Evolutionary conservation across 1,140 invertebrate species (phyloP).

Genomic region (Dendrolimus punctatus): DNA sequence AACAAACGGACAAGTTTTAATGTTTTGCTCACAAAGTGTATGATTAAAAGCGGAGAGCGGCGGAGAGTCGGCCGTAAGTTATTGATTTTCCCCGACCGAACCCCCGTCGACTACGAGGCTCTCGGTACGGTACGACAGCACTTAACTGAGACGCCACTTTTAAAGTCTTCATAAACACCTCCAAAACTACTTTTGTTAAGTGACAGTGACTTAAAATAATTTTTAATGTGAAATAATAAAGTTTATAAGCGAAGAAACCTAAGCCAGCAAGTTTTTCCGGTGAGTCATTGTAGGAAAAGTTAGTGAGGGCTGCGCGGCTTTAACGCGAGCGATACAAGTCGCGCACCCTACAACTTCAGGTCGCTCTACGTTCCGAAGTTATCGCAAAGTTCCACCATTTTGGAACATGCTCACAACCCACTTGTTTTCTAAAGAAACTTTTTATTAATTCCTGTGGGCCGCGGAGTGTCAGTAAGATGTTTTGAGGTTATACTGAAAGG

Average conservation of each 20-base stretch:
- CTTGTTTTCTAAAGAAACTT: conserved; percentile 75
- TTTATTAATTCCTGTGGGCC: conserved; percentile 74
- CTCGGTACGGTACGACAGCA: conserved; percentile 45
- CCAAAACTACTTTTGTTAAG: conserved; percentile 39
- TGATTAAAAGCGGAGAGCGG: conserved; percentile 69
- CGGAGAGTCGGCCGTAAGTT: conserved; percentile 71
- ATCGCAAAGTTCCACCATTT: conserved; percentile 74
- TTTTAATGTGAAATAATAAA: conserved; percentile 37
- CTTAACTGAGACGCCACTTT: conserved; percentile 36
- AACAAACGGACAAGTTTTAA: conserved; percentile 72
- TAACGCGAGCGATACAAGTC: conserved; percentile 38
- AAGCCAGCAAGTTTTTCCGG: conserved; percentile 49
- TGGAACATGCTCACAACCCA: conserved; percentile 74
- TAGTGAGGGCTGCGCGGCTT: conserved; percentile 53
- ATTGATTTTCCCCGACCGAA: conserved; percentile 72
- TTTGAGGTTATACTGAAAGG: conserved; percentile 67
- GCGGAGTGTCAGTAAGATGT: conserved; percentile 71
- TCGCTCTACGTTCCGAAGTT: conserved; percentile 72
- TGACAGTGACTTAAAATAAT: conserved; percentile 23
- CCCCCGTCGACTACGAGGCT: conserved; percentile 64
- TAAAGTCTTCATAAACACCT: conserved; percentile 29
- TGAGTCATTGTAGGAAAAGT: conserved; percentile 60
- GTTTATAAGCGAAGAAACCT: conserved; percentile 30
- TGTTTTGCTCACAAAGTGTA: conserved; percentile 72
- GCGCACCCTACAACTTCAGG: conserved; percentile 69